Base-by-base conservation (phyloP, 2,888 invertebrate species). In the Sisyra nigra region DNA sequence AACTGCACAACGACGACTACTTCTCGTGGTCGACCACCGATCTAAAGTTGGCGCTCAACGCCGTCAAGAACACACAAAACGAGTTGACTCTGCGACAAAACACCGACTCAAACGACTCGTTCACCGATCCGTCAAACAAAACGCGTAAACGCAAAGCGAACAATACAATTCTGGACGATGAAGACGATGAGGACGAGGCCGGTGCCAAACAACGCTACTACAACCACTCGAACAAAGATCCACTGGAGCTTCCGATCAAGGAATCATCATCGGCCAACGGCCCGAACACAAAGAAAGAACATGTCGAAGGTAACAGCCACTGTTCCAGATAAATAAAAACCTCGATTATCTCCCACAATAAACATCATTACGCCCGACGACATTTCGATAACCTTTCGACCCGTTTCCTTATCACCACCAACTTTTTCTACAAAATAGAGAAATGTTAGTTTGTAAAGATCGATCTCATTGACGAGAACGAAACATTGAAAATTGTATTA, bases 21-120 rank as follows among this genome's bases (percentile, higher is more conserved):
- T 63, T 63, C 48, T 55, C 54, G 48, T 63, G 63, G 63, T 49
- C 54, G 15, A 59, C 55, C n/a, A n/a, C n/a, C 46, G 50, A 57
- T 29, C 50, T 61, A 35, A 62, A 62, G 51, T 56, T 61, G 43
- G 56, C 57, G 45, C 55, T 56, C 37, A 52, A 52, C 18, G n/a
- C 24, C 24, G 24, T 24, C 3, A 24, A 34, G 8, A 34, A 6
- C 34, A 34, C 7, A 10, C 11, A 34, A 14, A 34, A 34, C 34
- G 10, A 31, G 10, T 10, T 10, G 11, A 10, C 10, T 31, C 31
- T 31, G 11, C 13, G 14, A 9, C 34, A 7, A 6, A 11, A 34
- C 13, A 34, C 7, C n/a, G 34, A 14, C 7, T 11, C 11, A 34
- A 34, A 34, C 34, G 34, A 14, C n/a, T 34, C 34, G n/a, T 14